Evolutionary conservation across 2,888 invertebrate species (phyloP).

Genomic region (Lapara coniferarum): DNA sequence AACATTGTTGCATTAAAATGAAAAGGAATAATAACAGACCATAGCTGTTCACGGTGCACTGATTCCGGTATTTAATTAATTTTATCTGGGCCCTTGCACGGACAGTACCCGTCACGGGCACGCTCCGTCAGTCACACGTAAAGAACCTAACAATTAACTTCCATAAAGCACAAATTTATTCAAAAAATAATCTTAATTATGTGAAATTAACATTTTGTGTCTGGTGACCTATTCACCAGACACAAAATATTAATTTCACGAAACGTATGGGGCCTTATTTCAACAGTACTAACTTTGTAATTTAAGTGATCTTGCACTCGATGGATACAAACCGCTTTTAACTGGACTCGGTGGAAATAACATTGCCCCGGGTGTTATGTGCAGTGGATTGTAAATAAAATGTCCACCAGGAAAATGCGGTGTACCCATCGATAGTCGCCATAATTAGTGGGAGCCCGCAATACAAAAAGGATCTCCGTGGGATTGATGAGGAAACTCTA

Average conservation of each 20-base stretch:
- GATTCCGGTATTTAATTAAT: background rate
- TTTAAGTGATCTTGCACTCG: too few species aligned
- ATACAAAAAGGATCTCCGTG: too few species aligned
- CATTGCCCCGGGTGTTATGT: too few species aligned
- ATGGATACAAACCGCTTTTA: too few species aligned
- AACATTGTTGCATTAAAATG: background rate
- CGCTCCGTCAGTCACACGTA: background rate
- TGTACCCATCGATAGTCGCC: too few species aligned
- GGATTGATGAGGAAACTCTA: too few species aligned
- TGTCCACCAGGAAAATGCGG: too few species aligned
- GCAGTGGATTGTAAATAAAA: too few species aligned
- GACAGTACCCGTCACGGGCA: background rate
- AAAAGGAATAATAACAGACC: background rate
- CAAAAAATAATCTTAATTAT: background rate
- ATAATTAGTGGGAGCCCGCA: too few species aligned
- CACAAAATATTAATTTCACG: background rate
- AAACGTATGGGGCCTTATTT: background rate
- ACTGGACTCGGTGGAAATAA: background rate
- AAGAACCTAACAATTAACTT: constrained; percentile 4
- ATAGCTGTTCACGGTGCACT: background rate
- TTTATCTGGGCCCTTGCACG: background rate
- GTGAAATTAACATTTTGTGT: constrained; percentile 2
- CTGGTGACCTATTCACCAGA: too few species aligned
- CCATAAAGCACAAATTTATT: background rate
- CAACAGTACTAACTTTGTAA: background rate